phyloP scores from a whole-genome alignment of 2,888 invertebrate species.

The Seira sanloemensis region DNA sequence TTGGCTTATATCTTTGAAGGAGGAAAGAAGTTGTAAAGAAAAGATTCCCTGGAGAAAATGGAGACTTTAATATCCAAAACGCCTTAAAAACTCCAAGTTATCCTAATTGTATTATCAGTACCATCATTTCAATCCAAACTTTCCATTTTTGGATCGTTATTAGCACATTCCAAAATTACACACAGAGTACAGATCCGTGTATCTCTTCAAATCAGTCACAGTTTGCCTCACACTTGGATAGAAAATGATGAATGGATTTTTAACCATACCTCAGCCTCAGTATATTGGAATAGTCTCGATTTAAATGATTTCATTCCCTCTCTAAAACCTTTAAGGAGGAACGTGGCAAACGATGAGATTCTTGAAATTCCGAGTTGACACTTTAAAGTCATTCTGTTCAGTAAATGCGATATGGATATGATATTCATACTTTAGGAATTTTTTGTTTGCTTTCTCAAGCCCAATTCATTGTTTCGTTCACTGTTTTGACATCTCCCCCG shows the following conservation, averaged over 20 bases:
- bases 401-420: neutral
- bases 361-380: neutral
- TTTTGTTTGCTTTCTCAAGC: neutral
- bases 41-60: too few relatives aligned
- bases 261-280: constrained; percentile 41
- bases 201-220: constrained; percentile 22
- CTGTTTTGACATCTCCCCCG: neutral
- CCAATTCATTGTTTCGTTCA: neutral
- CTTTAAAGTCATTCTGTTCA: too few relatives aligned
- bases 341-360: too few relatives aligned
- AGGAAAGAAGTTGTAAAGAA: too few relatives aligned
- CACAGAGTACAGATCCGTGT: constrained; percentile 62
- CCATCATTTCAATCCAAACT: too few relatives aligned
- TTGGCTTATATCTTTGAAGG: too few relatives aligned
- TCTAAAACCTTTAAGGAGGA: neutral
- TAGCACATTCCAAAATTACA: neutral
- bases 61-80: too few relatives aligned
- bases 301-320: too few relatives aligned
- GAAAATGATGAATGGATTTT: constrained; percentile 66
- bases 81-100: too few relatives aligned
- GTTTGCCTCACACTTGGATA: neutral
- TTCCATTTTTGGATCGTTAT: neutral
- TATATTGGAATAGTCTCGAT: neutral
- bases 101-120: too few relatives aligned
- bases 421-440: too few relatives aligned